Evolutionary conservation across 64 coral and sea anemone genomes (phyloP), one percentile per base, ranked within the genome.

Genomic region (Pocillopora verrucosa): DNA sequence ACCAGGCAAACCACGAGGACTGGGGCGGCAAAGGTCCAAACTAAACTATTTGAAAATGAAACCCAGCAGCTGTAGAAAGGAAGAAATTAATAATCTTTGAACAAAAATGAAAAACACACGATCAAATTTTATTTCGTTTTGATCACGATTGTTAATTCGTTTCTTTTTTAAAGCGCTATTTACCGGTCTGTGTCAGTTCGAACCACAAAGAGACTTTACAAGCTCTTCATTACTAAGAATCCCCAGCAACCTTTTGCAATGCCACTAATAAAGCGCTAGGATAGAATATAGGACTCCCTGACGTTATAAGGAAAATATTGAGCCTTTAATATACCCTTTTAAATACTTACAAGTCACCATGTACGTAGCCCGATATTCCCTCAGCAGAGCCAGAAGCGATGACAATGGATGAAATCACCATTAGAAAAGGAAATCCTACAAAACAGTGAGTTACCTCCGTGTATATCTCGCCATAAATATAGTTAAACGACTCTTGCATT

Each of bases 11-110:
- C 75, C 17, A 86, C 2, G 14, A 92, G 70, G 11, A 92, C 90
- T n/a, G 90, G 90, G 34, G 80, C 82, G 9, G 65, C 90, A 51
- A 92, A 92, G 9, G 90, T 86, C 90, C 90, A 92, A 22, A 92
- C 74, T 37, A 92, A 86, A 45, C 56, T 83, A 76, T 86, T 92
- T 9, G 82, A 67, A 20, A 92, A 92, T 11, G 90, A 92, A 65
- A 92, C 74, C 90, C 90, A 92, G 58, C 90, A 92, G 65, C 90
- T 92, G 73, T 60, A 11, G 15, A 76, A 60, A 86, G 11, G 16
- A 87, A 20, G 38, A 45, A 15, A 17, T 69, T 22, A 34, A 34
- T 11, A 9, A 41, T 34, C 15, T 78, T n/a, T 10, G 73, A 10
- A 10, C n/a, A 34, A 34, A 75, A 0, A 75, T 10, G 7, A 17